A percentile compares a stretch with the other conserved stretches of the same genome.
These are phyloP conservation scores for Stenotaenia linearis DNA, from an alignment of 2,888 invertebrate genomes.

Conservation along the genomic window DNA sequence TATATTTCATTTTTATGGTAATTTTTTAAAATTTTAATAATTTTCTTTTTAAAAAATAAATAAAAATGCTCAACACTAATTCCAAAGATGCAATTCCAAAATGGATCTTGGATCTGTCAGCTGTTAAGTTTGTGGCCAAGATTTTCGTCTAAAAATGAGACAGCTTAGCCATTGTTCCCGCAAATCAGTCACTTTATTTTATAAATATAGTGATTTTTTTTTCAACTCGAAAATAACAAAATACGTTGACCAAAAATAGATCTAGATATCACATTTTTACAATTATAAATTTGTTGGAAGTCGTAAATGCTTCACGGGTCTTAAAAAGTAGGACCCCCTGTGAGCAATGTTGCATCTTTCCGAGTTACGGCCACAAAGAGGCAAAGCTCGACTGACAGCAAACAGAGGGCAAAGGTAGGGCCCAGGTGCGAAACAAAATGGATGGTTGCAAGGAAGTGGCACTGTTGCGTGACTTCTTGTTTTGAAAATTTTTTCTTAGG, in stretches of 20 bases:
- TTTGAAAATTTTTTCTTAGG: neutral
- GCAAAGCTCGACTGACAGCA: slow-evolving; percentile 27
- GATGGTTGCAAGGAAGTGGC: slow-evolving; percentile 12
- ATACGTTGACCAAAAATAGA: neutral
- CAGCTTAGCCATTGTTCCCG: too few relatives aligned
- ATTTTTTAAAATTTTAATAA: neutral
- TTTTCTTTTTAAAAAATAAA: neutral
- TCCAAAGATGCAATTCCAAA: neutral
- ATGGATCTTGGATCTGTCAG: too few relatives aligned
- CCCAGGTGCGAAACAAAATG: slow-evolving; percentile 30
- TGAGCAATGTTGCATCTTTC: slow-evolving; percentile 24
- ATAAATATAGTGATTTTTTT: too few relatives aligned
- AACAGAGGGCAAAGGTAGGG: neutral
- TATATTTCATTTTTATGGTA: neutral
- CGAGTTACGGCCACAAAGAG: slow-evolving; percentile 21
- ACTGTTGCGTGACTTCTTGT: slow-evolving; percentile 27
- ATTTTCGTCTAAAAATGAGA: too few relatives aligned
- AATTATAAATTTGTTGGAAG: neutral
- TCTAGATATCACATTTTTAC: neutral
- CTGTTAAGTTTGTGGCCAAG: too few relatives aligned
- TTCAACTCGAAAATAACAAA: neutral
- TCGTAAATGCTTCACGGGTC: slow-evolving; percentile 1
- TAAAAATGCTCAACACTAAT: neutral
- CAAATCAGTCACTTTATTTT: too few relatives aligned
- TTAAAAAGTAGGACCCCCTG: neutral